phyloP scores from a whole-genome alignment of 2,113 vertebrate species.

The Erythrocercus mccallii region DNA sequence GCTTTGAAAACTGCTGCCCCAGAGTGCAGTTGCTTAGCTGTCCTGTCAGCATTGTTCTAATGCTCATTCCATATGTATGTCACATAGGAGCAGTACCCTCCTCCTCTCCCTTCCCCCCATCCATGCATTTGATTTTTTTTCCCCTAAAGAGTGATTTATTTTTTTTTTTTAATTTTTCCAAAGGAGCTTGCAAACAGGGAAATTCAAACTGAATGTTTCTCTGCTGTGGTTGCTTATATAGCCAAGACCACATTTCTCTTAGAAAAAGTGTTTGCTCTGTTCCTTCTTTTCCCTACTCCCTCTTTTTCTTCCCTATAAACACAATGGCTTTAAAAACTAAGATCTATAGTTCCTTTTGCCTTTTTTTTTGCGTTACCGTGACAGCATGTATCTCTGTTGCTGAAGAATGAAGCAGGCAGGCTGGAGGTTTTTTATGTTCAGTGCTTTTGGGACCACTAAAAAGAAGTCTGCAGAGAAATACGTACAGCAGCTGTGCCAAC shows the following conservation, averaged over 20 bases:
- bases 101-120: conserved; percentile 42
- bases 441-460: conserved; percentile 63
- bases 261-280: conserved; percentile 49
- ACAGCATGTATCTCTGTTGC: conserved; percentile 70
- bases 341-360: conserved; percentile 60
- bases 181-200: conserved; percentile 36
- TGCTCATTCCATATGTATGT: conserved; percentile 83
- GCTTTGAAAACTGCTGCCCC: conserved; percentile 74
- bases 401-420: conserved; percentile 68
- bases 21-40: conserved; percentile 67
- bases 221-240: conserved; percentile 33
- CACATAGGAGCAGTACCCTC: conserved; percentile 71
- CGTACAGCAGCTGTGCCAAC: conserved; percentile 47
- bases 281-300: background rate
- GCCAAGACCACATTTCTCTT: conserved; percentile 40
- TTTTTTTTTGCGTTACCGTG: conserved; percentile 71
- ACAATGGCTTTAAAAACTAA: conserved; percentile 72
- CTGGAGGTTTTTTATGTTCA: conserved; percentile 59
- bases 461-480: conserved; percentile 67
- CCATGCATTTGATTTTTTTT: conserved; percentile 16
- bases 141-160: conserved; percentile 1
- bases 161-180: background rate
- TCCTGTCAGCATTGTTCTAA: conserved; percentile 78
- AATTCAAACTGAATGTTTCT: conserved; percentile 58
- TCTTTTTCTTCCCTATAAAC: conserved; percentile 53